A percentile compares a stretch with the other conserved stretches of the same genome.
Evolutionary conservation across 2,888 invertebrate species (phyloP).

Genomic region (Acanthosepion pharaonis): DNA sequence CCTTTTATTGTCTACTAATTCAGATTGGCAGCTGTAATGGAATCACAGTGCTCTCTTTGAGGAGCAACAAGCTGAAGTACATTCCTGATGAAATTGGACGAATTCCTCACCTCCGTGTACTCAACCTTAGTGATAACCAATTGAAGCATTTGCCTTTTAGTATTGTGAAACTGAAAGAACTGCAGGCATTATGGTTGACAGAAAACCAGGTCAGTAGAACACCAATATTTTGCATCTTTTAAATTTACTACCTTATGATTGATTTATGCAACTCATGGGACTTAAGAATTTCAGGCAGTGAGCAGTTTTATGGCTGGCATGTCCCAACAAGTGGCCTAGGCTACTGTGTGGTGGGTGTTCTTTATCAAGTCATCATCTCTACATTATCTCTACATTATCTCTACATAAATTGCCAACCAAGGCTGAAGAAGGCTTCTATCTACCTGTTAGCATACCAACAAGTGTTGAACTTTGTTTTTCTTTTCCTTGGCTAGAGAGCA

Average conservation of each 20-base stretch:
- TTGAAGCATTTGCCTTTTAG: slow-evolving; percentile 89
- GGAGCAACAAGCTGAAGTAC: slow-evolving; percentile 86
- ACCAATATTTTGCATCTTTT: not conserved
- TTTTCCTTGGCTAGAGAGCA: too few species aligned
- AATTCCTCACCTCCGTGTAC: slow-evolving; percentile 85
- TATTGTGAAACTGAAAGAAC: slow-evolving; percentile 83
- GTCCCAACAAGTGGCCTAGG: too few species aligned
- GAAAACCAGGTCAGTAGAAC: slow-evolving; percentile 81
- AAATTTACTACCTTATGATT: not conserved
- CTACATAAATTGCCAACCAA: too few species aligned
- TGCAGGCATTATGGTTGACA: slow-evolving; percentile 89
- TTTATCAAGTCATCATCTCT: too few species aligned
- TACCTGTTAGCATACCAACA: too few species aligned
- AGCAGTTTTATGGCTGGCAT: too few species aligned
- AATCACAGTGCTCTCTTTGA: slow-evolving; percentile 86
- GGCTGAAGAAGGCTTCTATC: too few species aligned
- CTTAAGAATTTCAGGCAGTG: too few species aligned
- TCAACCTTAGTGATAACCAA: slow-evolving; percentile 91
- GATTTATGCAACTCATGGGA: too few species aligned
- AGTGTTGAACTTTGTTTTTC: too few species aligned
- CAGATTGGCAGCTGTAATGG: slow-evolving; percentile 88
- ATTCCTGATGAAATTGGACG: slow-evolving; percentile 94
- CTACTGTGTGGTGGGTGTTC: too few species aligned
- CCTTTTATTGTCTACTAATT: slow-evolving; percentile 38
- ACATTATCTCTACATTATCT: too few species aligned